A percentile compares a stretch with the other conserved stretches of the same genome.
Conservation (phyloP, 2,113 vertebrate species). For the Siphamia tubifer region DNA sequence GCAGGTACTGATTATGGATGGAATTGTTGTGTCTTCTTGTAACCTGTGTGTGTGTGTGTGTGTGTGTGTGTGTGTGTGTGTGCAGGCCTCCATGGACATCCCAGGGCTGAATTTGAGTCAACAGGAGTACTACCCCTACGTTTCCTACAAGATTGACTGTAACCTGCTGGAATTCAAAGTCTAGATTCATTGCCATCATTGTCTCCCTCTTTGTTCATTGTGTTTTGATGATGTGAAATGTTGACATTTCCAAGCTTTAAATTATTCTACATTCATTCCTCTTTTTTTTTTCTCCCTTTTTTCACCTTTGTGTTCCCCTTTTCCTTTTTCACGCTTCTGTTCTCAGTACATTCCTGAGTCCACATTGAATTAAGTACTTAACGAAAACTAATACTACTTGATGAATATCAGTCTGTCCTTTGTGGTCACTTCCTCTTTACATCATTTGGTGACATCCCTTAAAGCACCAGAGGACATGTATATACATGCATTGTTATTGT, state of each 20-base stretch:
- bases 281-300: neutral
- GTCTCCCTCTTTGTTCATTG: neutral
- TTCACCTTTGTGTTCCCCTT: neutral
- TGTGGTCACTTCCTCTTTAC: neutral
- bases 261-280: slow-evolving; percentile 19
- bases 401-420: neutral
- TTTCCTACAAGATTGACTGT: slow-evolving; percentile 98
- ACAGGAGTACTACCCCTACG: slow-evolving; percentile 98
- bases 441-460: slow-evolving; percentile 21
- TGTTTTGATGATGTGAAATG: slow-evolving; percentile 28
- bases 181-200: slow-evolving; percentile 65
- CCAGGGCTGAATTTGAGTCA: slow-evolving; percentile 97
- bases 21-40: neutral
- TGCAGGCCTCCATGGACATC: slow-evolving; percentile 94
- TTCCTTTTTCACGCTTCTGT: neutral
- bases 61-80: neutral
- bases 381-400: neutral
- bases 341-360: slow-evolving; percentile 27
- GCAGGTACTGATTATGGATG: too few relatives aligned
- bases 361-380: neutral
- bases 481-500: slow-evolving; percentile 24
- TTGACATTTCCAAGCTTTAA: slow-evolving; percentile 25
- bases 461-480: neutral
- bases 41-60: neutral
- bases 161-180: slow-evolving; percentile 95